Evolutionary conservation across 2,888 invertebrate genomes (phyloP).

Genomic region (Palloptera scutellata): DNA sequence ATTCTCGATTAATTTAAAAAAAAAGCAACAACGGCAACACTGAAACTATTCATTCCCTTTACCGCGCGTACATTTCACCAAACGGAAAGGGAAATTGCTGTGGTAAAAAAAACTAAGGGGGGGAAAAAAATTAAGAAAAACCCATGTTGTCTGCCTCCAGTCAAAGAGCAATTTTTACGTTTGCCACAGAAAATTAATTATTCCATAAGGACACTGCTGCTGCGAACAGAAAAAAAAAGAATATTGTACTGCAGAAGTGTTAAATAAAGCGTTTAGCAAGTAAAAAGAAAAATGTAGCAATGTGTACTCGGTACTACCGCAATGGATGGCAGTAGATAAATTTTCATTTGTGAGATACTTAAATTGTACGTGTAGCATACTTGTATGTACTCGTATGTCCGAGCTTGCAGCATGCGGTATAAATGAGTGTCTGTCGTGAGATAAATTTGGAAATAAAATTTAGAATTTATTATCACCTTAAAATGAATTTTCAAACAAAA

Average conservation of each 20-base stretch:
- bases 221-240: not conserved
- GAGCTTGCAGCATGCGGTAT: not conserved
- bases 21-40: no score
- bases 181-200: conserved; percentile 52
- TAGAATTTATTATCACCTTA: not conserved
- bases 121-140: no score
- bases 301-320: not conserved
- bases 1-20: no score
- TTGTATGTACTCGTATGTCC: not conserved
- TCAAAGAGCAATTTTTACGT: conserved; percentile 26
- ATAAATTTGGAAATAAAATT: not conserved
- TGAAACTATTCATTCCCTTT: no score
- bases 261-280: conserved; percentile 20
- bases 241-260: conserved; percentile 23
- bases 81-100: not conserved
- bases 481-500: not conserved
- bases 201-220: conserved; percentile 44
- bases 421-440: not conserved
- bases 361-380: not conserved
- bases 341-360: not conserved
- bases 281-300: conserved; percentile 15
- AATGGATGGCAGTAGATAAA: not conserved
- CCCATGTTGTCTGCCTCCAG: not conserved
- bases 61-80: conserved; percentile 1
- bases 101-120: no score